Conservation (phyloP, 1,140 invertebrate species). For the Papilio glaucus region DNA sequence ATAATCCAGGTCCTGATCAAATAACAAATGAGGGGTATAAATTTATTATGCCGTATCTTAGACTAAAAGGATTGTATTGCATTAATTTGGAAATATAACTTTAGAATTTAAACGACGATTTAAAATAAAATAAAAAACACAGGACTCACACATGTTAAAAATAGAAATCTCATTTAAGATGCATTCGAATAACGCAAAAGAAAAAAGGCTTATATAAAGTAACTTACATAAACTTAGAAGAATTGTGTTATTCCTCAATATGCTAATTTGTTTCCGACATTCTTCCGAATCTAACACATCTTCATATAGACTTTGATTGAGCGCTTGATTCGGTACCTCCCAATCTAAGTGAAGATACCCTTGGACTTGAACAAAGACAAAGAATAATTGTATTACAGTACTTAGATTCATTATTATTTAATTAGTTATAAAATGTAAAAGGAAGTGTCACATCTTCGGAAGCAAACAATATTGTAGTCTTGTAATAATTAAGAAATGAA, state of each 20-base stretch:
- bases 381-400: neutral
- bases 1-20: too few relatives aligned
- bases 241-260: slow-evolving; percentile 24
- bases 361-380: neutral
- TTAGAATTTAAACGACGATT: too few relatives aligned
- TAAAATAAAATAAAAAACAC: too few relatives aligned
- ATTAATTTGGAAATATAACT: too few relatives aligned
- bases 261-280: slow-evolving; percentile 34
- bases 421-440: neutral
- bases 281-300: slow-evolving; percentile 21
- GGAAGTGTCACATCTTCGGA: neutral
- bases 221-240: slow-evolving; percentile 33
- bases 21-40: too few relatives aligned
- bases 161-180: too few relatives aligned
- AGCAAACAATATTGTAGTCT: neutral
- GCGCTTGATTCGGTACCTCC: too few relatives aligned
- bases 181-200: neutral
- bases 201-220: neutral
- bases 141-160: too few relatives aligned
- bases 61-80: too few relatives aligned
- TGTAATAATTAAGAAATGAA: slow-evolving; percentile 2
- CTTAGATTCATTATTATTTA: neutral
- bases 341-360: neutral
- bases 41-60: too few relatives aligned
- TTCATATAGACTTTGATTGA: too few relatives aligned